Evolutionary conservation across 2,797 vertebrate species (phyloP), one percentile per base, ranked within the genome.

Genomic region (Rhodeus uyekii): DNA sequence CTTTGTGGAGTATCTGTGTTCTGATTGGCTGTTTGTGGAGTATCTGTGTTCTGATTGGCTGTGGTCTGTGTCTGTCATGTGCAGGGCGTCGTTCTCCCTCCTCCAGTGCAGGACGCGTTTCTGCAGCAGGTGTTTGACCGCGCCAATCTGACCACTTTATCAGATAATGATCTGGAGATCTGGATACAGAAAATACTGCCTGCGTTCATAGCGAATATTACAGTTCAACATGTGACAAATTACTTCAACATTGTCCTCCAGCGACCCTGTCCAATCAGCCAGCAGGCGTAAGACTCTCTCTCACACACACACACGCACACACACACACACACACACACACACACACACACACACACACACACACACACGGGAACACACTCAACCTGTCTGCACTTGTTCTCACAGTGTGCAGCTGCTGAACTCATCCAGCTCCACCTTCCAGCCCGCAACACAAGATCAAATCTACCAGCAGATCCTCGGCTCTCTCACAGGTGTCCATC

Each of bases 111-210:
- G 72, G 86, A 92, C 7, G 88, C 90, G 60, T 84, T 95, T 83
- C 64, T 96, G 36, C 86, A 92, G 58, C 89, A 91, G 16, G 93
- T 93, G 83, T 94, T 95, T 27, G 55, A 86, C 4, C 91, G 92
- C 0, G 93, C 87, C 3, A 91, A 92, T 65, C 93, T 95, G 42
- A 87, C 86, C 2, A 87, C 83, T 0, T 80, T 93, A 36, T 39
- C 81, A 0, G 93, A 95, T n/a, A 13, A 39, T 0, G 84, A 48
- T 0, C 88, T 94, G 34, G 8, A 13, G 3, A 0, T 16, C 22
- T 95, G 94, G 95, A 85, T 95, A 53, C 74, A 13, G 0, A 2
- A 16, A 5, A 88, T 91, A 22, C 83, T 95, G 69, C 80, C 39
- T 4, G 90, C 92, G 1, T 88, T 95, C 81, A 79, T 95, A 78